Conservation (phyloP, 2,888 invertebrate species). For the Microdon myrmicae region DNA sequence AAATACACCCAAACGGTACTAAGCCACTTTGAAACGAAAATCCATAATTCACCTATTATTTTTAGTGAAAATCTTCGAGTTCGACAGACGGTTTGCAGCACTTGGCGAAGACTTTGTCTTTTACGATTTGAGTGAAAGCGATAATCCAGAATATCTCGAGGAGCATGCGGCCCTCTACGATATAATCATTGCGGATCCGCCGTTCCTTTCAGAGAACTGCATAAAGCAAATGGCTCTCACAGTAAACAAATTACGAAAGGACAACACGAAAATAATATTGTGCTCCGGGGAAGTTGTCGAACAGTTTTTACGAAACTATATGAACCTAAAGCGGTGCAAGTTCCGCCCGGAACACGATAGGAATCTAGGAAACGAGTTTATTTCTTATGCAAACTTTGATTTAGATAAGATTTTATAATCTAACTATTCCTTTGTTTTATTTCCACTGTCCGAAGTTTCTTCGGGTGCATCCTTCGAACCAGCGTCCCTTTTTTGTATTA, state of each 20-base stretch:
- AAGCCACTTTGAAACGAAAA: slow-evolving; percentile 1
- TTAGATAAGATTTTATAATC: slow-evolving; percentile 68
- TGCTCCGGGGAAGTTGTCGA: slow-evolving; percentile 90
- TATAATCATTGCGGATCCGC: slow-evolving; percentile 92
- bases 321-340: slow-evolving; percentile 73
- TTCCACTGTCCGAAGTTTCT: no score
- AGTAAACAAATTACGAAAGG: slow-evolving; percentile 76
- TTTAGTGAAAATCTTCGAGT: slow-evolving; percentile 83
- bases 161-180: slow-evolving; percentile 72
- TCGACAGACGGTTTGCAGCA: slow-evolving; percentile 82
- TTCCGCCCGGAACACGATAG: slow-evolving; percentile 87
- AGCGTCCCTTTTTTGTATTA: slow-evolving; percentile 73
- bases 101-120: slow-evolving; percentile 82
- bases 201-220: slow-evolving; percentile 94
- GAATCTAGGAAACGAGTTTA: slow-evolving; percentile 93
- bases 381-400: slow-evolving; percentile 89
- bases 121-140: slow-evolving; percentile 90
- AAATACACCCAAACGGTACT: slow-evolving; percentile 59
- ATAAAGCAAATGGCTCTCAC: slow-evolving; percentile 83
- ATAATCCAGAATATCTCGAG: slow-evolving; percentile 72
- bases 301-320: slow-evolving; percentile 72
- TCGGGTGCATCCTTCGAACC: slow-evolving; percentile 52
- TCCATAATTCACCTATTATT: slow-evolving; percentile 49
- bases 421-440: slow-evolving; percentile 10
- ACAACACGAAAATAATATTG: slow-evolving; percentile 66